Percentiles rank a stretch among this genome's conserved stretches.
Evolutionary conservation across 1,140 invertebrate species (phyloP).

Genomic region (Epicauta chinensis): DNA sequence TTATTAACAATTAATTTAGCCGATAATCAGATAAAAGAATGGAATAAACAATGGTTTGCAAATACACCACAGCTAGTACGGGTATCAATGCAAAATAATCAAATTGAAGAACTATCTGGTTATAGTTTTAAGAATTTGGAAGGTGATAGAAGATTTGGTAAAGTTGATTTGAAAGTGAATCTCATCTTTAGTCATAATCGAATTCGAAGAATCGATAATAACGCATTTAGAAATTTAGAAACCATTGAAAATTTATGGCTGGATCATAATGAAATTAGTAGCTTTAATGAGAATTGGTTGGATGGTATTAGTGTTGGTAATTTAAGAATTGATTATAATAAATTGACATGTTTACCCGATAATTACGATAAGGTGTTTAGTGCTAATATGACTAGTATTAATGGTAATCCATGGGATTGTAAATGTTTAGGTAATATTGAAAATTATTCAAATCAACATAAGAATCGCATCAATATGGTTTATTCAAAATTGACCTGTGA

Average conservation of each 20-base stretch:
- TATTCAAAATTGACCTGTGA: slow-evolving; percentile 10
- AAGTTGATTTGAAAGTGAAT: neutral
- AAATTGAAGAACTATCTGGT: neutral
- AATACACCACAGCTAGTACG: slow-evolving; percentile 4
- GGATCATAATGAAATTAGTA: slow-evolving; percentile 1
- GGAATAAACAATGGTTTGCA: slow-evolving; percentile 7
- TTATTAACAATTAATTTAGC: slow-evolving; percentile 4
- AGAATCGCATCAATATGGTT: neutral
- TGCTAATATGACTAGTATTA: slow-evolving; percentile 4
- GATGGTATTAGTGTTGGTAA: neutral
- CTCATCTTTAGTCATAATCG: slow-evolving; percentile 3
- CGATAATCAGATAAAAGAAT: slow-evolving; percentile 3
- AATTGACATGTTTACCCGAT: neutral
- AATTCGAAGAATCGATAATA: slow-evolving; percentile 1
- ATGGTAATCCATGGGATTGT: slow-evolving; percentile 14
- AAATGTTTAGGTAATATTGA: slow-evolving; percentile 12
- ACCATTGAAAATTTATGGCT: slow-evolving; percentile 11
- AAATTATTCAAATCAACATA: neutral
- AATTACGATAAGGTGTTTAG: slow-evolving; percentile 4
- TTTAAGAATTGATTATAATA: slow-evolving; percentile 9
- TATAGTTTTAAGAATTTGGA: slow-evolving; percentile 1
- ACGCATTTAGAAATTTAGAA: slow-evolving; percentile 4
- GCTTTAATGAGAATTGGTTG: slow-evolving; percentile 2
- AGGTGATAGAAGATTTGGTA: slow-evolving; percentile 6
- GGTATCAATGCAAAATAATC: slow-evolving; percentile 7